Base-by-base conservation (phyloP, 2,113 vertebrate species). In the Brienomyrus brachyistius region DNA sequence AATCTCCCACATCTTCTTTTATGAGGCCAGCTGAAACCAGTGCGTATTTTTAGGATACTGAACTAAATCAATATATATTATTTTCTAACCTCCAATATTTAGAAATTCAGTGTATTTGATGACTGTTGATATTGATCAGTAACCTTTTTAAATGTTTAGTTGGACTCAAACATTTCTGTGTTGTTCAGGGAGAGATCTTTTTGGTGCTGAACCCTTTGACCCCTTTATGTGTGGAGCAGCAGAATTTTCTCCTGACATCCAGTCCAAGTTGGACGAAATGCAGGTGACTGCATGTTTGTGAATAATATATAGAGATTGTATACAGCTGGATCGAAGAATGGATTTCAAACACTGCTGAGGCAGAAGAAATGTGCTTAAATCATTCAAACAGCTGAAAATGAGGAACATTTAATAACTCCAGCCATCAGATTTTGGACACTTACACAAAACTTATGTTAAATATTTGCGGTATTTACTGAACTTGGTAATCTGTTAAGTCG, bases 221-320 rank as follows among this genome's bases (percentile, higher is more conserved):
- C 98, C 98, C 52, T 99, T 99, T 96, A 98, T 95, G 94, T 99
- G 98, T 15, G 98, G 97, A 86, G 95, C 97, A 50, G 97, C 98
- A 51, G 97, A 99, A 92, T 99, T 98, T 92, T 97, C 98, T 92
- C 98, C 98, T 90, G 98, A 99, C 91, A 98, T 99, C 91, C 98
- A 99, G 93, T 99, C 98, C 88, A 98, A 98, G 93, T 95, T 99
- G 95, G 98, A 99, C 91, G 98, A 99, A 95, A 99, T 99, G 98
- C 98, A 99, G 98, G 98, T 99, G 96, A 97, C 92, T 93, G 31
- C 86, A 91, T 74, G 83, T 56, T 91, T 92, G 70, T 89, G 91
- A 92, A 89, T 90, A 56, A 31, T 88, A 10, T n/a, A 47, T 43
- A 43, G 40, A 40, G 23, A 62, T 56, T 27, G 5, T 85, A 21